Base-by-base conservation (phyloP, 1,140 invertebrate genomes). In the Octopus sinensis region DNA sequence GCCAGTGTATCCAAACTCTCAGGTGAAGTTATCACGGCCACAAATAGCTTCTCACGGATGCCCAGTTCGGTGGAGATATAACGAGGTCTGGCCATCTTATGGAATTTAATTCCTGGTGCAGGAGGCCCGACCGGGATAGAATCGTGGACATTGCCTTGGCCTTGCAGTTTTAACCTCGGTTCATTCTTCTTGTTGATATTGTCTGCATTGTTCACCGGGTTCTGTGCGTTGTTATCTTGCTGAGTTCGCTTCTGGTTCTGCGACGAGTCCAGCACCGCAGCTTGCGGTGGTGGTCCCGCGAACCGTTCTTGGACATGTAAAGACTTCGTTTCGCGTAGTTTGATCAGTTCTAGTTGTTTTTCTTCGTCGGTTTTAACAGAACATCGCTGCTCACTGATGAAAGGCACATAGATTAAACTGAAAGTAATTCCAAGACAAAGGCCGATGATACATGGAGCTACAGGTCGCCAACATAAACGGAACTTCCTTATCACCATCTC, bases 51-150 rank as follows among this genome's bases (percentile, higher is more conserved):
- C 54, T 96, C 95, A 76, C 94, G 92, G 77, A 98, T 97, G 4
- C 96, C 96, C 54, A 98, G 92, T 91, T 98, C 96, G 0, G 96
- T 96, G 13, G 95, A 96, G 89, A 96, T 97, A 91, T 97, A 98
- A 54, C 96, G 92, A 2, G 96, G 96, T 6, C 97, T 92, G 78
- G 87, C 82, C 43, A 90, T 83, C 83, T 90, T 89, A 71, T 78
- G 23, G 79, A 76, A 12, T 77, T 56, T 68, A 71, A 54, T 17
- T 79, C 54, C 4, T 52, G 54, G 7, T 53, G 79, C 4, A 43
- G 53, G 30, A 82, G 71, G 23, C 68, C 77, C 17, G 17, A 53
- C 7, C 12, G 78, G 76, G 56, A 56, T 79, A 56, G 79, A 73
- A 30, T 80, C 80, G n/a, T 56, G 71, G n/a, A 51, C 43, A 62